Conservation (phyloP, 2,113 vertebrate genomes). For the Antechinus flavipes region DNA sequence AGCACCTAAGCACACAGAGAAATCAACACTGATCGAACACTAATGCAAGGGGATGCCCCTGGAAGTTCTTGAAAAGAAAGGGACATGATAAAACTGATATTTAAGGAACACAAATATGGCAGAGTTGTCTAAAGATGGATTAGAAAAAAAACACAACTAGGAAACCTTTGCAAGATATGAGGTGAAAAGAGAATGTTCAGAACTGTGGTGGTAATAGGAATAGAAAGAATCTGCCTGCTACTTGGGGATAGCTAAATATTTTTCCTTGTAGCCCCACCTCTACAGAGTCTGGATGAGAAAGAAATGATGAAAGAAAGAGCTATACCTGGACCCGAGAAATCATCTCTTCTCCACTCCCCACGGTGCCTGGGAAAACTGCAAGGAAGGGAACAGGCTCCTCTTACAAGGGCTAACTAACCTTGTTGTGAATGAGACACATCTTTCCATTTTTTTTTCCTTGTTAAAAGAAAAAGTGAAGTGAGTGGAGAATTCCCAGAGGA, state of each 20-base stretch:
- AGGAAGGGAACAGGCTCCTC: background rate
- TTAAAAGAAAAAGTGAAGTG: conserved; percentile 41
- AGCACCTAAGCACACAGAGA: background rate
- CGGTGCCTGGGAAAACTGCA: background rate
- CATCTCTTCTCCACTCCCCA: background rate
- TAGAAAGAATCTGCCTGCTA: background rate
- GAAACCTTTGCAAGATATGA: background rate
- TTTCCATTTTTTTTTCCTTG: background rate
- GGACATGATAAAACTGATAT: background rate
- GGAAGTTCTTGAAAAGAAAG: background rate
- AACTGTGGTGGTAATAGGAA: background rate
- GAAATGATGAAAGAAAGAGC: background rate
- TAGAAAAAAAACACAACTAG: background rate
- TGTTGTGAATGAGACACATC: conserved; percentile 10
- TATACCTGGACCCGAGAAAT: background rate
- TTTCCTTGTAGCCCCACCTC: background rate
- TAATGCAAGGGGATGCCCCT: background rate
- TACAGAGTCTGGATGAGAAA: background rate
- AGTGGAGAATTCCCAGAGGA: conserved; percentile 52
- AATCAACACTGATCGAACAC: background rate
- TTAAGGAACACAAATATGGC: background rate
- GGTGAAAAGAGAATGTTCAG: background rate
- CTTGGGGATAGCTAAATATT: background rate
- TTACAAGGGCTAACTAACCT: conserved; percentile 20
- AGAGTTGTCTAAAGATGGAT: background rate